Base-by-base conservation (phyloP, 2,113 vertebrate species). In the Chauna torquata region DNA sequence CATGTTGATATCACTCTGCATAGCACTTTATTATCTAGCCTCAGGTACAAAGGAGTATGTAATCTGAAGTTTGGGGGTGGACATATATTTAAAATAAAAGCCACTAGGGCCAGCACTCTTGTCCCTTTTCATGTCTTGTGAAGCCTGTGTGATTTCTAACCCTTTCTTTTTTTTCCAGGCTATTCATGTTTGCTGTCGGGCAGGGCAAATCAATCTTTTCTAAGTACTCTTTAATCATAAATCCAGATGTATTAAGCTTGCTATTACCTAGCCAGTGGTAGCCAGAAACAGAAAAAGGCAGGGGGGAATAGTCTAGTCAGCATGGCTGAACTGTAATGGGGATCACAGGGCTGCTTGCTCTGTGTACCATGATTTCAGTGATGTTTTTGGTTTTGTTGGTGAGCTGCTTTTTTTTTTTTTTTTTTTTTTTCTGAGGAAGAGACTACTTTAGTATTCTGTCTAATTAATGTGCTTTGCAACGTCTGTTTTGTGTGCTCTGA, bases 221-320 rank as follows among this genome's bases (percentile, higher is more conserved):
- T 86, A 96, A 95, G 89, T 94, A 92, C 84, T 90, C 92, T 94
- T 96, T 96, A 96, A 92, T 94, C 94, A 92, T 94, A 97, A 92
- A 96, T 96, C 92, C 94, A 82, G 94, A 91, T 92, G 84, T 90
- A 94, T 92, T 96, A 97, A 79, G 92, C 82, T 92, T 62, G 86
- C 71, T 96, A 80, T 97, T 97, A 94, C 90, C 76, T 90, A 85
- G 87, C 59, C 91, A 88, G 78, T 93, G 82, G 91, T 96, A 91
- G 84, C 74, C 85, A 94, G 87, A 58, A 94, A 72, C 70, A 42
- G 42, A 66, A 86, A 50, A 82, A 96, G 70, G 94, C 59, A 58
- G 72, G 80, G 66, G 16, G 16, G 55, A 64, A 52, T 82, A 93
- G 40, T 90, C 68, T 83, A 59, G 89, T 94, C 71, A 82, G 47